Evolutionary conservation across 2,888 invertebrate genomes (phyloP), one percentile per base, ranked within the genome.

Genomic region (Ornithoptera priamus): DNA sequence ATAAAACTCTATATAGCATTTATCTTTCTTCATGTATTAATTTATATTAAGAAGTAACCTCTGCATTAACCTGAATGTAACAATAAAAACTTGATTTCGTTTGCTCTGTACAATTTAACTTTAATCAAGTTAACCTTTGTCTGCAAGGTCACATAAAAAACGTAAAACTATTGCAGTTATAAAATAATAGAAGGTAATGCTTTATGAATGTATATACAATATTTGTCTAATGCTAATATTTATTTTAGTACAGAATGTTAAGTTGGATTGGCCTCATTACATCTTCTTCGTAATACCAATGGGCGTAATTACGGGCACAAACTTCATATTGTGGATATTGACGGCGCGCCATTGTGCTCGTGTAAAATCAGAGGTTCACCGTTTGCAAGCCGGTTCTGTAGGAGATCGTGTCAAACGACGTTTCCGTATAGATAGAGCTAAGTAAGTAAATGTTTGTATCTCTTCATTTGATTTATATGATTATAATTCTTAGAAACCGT

Each of bases 351-450:
- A 96, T 78, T 96, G 96, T 79, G 94, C 94, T 74, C 93, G 93
- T 75, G 95, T 96, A 4, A 96, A 96, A 85, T 94, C 94, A 0
- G 96, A 97, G 85, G 95, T 97, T 75, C 94, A 94, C 73, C 93
- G 94, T 36, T 94, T 96, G 88, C 94, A 95, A 76, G 94, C 94
- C 53, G 93, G 94, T 1, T 94, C 94, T 57, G 89, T 93, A 12
- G 93, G 94, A 6, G 95, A 94, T 66, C 91, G 94, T 0, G 92
- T 93, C 50, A 94, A 94, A 79, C 92, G 90, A 76, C 91, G 93
- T 71, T 95, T 96, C 80, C 93, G 94, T 64, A 92, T 95, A 62
- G 95, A 96, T 78, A 94, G 94, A 85, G 95, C 95, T 20, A 95
- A 94, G 96, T 95, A 80, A 92, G 93, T 80, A 36, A 56, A 57